Conservation (phyloP, 2,888 invertebrate genomes). For the Andrena chrysosceles region DNA sequence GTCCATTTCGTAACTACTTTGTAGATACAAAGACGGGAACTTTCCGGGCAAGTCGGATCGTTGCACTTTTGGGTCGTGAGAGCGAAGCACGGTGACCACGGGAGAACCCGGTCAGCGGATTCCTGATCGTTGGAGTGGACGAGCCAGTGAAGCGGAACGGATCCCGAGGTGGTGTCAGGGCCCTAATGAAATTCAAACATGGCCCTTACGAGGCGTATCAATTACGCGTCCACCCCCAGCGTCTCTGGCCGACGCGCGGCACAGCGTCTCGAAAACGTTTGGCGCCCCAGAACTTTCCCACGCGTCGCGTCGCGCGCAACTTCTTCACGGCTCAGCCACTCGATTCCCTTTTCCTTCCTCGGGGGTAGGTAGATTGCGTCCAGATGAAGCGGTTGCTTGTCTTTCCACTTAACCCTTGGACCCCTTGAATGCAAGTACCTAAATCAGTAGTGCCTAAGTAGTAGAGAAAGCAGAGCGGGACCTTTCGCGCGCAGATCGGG, state of each 20-base stretch:
- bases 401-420: too few relatives aligned
- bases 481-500: too few relatives aligned
- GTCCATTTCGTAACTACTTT: conserved; percentile 19
- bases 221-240: conserved; percentile 72
- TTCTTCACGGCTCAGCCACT: conserved; percentile 25
- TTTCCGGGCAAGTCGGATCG: conserved; percentile 8
- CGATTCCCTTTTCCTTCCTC: not conserved
- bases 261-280: conserved; percentile 58
- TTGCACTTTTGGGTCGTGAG: conserved; percentile 45
- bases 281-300: conserved; percentile 71
- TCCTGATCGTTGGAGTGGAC: conserved; percentile 58
- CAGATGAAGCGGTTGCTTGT: too few relatives aligned
- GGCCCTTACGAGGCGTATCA: conserved; percentile 67
- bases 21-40: conserved; percentile 22
- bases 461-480: too few relatives aligned
- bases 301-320: conserved; percentile 40
- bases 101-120: conserved; percentile 42
- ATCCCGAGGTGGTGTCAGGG: conserved; percentile 55
- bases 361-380: not conserved
- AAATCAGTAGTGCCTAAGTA: too few relatives aligned
- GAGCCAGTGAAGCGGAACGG: conserved; percentile 54
- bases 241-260: conserved; percentile 36
- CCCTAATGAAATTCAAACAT: conserved; percentile 74
- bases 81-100: conserved; percentile 5
- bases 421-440: too few relatives aligned